Percentiles rank a stretch among this genome's conserved stretches.
Conservation (phyloP, 2,888 invertebrate genomes). For the Apeira syringaria region DNA sequence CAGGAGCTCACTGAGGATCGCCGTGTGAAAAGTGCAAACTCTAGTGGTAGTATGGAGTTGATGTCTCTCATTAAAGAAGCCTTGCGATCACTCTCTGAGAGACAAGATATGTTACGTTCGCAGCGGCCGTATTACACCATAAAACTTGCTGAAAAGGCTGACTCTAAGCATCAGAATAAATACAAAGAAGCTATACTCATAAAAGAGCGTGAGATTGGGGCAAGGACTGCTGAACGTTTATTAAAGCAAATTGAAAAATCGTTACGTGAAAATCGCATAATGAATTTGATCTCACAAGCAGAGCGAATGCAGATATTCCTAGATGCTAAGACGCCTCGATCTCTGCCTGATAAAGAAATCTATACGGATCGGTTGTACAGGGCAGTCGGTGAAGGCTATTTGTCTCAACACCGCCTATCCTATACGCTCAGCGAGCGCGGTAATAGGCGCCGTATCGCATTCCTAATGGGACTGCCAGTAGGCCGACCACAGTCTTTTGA, state of each 20-base stretch:
- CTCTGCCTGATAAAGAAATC: constrained; percentile 67
- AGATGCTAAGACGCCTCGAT: constrained; percentile 65
- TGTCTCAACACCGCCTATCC: constrained; percentile 67
- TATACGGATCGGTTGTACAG: constrained; percentile 70
- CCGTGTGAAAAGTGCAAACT: constrained; percentile 66
- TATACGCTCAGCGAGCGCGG: constrained; percentile 72
- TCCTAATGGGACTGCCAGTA: constrained; percentile 70
- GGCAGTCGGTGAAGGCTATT: constrained; percentile 70
- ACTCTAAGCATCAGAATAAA: constrained; percentile 65
- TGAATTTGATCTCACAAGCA: constrained; percentile 68
- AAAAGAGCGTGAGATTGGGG: constrained; percentile 66
- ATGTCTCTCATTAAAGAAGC: constrained; percentile 55
- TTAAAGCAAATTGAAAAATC: constrained; percentile 63
- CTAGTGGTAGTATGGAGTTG: constrained; percentile 55
- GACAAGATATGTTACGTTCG: constrained; percentile 71
- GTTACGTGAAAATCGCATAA: constrained; percentile 56
- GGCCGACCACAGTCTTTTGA: constrained; percentile 72
- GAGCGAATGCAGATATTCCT: constrained; percentile 76
- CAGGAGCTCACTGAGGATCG: constrained; percentile 58
- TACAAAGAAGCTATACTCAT: constrained; percentile 61
- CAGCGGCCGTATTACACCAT: constrained; percentile 74
- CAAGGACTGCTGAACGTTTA: constrained; percentile 61
- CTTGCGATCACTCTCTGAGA: constrained; percentile 59
- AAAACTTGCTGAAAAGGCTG: constrained; percentile 68
- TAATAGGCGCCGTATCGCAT: constrained; percentile 71